These are phyloP conservation scores for Malurus splendens DNA, from an alignment of 2,797 vertebrate genomes.

Conservation along the genomic window DNA sequence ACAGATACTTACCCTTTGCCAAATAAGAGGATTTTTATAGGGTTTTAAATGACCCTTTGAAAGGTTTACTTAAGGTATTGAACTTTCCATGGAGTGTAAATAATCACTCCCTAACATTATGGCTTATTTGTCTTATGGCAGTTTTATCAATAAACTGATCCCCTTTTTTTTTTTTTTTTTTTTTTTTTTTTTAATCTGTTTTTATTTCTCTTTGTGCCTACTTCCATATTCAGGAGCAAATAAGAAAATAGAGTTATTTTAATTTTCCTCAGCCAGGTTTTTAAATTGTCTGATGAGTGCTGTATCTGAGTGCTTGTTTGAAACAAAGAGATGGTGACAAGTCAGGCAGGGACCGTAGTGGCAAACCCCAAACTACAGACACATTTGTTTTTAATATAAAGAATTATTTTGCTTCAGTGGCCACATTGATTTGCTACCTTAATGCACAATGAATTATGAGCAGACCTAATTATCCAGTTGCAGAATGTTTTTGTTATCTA, in stretches of 20 bases:
- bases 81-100: background rate
- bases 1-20: background rate
- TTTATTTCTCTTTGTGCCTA: background rate
- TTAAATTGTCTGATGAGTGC: background rate
- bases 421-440: background rate
- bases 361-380: background rate
- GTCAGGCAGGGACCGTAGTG: background rate
- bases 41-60: background rate
- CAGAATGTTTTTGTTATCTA: background rate
- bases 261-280: background rate
- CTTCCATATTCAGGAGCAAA: background rate
- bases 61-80: background rate
- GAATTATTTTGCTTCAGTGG: background rate
- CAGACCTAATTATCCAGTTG: background rate
- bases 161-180: background rate
- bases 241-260: background rate
- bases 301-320: background rate
- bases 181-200: background rate
- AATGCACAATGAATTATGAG: background rate
- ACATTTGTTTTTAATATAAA: background rate
- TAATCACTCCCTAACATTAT: background rate
- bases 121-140: background rate
- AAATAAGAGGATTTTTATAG: background rate
- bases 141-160: background rate
- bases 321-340: background rate